Evolutionary conservation across 1,140 invertebrate species (phyloP), one percentile per base, ranked within the genome.

Genomic region (Drosophila watanabei): DNA sequence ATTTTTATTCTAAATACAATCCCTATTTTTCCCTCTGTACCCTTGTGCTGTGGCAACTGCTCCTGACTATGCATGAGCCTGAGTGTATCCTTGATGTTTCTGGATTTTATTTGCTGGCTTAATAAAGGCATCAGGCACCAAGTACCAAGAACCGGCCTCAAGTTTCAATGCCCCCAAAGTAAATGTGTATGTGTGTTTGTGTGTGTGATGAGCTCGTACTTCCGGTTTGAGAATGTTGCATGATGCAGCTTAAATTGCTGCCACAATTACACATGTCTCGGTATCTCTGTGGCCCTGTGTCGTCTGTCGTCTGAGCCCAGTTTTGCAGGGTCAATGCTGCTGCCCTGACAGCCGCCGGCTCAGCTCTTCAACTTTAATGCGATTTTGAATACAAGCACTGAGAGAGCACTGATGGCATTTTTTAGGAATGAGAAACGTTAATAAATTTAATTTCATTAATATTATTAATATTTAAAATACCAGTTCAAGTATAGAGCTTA

Each of bases 91-190:
- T 88, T 88, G 85, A 88, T 82, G 85, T 81, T 82, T 88, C 83
- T 49, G 78, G 85, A 89, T 88, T 88, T 88, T 88, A 88, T 90
- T 88, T 85, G 85, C 83, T 88, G 79, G 75, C 85, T 88, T 88
- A 88, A 88, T 88, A 88, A 88, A 88, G 81, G 86, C 85, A 89
- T 90, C 82, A 86, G 63, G 60, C 82, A 76, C 54, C 49, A 69
- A 37, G 69, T 46, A 66, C 69, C 49, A 68, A 71, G 68, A 37
- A 66, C 69, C 79, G 59, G 37, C 54, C 62, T 52, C 59, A 83
- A 80, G 80, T 84, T 88, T 83, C 84, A 88, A 80, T 87, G 76
- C 79, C 39, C 33, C 48, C 14, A 11, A 39, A 33, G 43, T 61
- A 43, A 45, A 48, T 61, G 39, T 16, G n/a, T 51, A 32, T 39